phyloP scores from a whole-genome alignment of 2,797 vertebrate genomes.

The Cryptoprocta ferox region DNA sequence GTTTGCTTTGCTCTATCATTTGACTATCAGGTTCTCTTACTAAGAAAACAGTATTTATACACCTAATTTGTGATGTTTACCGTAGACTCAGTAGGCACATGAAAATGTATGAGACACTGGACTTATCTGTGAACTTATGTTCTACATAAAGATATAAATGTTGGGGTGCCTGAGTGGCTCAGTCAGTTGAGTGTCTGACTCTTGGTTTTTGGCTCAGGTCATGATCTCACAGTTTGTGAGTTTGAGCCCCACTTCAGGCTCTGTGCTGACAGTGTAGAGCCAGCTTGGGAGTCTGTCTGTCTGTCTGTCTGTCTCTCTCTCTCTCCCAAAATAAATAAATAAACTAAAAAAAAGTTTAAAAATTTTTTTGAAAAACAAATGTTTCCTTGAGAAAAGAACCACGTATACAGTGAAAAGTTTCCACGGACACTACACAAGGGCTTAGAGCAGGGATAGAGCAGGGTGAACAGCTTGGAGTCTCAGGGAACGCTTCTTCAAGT shows the following conservation, averaged over 20 bases:
- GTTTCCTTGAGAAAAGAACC: neutral
- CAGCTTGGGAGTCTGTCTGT: too few relatives aligned
- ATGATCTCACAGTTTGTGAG: too few relatives aligned
- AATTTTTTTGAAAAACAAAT: neutral
- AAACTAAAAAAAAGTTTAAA: too few relatives aligned
- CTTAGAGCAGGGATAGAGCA: neutral
- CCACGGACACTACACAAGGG: fast-evolving
- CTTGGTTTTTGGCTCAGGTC: too few relatives aligned
- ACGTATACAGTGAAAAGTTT: neutral
- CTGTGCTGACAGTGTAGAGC: too few relatives aligned
- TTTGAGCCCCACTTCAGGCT: too few relatives aligned
- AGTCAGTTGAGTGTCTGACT: too few relatives aligned
- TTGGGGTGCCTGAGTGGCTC: too few relatives aligned
- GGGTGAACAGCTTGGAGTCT: fast-evolving
- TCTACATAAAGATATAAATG: neutral
- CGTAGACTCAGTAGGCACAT: neutral
- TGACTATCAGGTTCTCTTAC: neutral
- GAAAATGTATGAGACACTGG: neutral
- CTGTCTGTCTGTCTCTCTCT: too few relatives aligned
- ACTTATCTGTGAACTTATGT: neutral
- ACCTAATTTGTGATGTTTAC: neutral
- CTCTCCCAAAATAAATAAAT: too few relatives aligned
- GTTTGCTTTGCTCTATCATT: neutral
- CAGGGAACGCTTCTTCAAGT: neutral
- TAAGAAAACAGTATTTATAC: neutral